Evolutionary conservation across 23 tunicate genomes (phyloP).

Genomic region (Aplidium turbinatum): DNA sequence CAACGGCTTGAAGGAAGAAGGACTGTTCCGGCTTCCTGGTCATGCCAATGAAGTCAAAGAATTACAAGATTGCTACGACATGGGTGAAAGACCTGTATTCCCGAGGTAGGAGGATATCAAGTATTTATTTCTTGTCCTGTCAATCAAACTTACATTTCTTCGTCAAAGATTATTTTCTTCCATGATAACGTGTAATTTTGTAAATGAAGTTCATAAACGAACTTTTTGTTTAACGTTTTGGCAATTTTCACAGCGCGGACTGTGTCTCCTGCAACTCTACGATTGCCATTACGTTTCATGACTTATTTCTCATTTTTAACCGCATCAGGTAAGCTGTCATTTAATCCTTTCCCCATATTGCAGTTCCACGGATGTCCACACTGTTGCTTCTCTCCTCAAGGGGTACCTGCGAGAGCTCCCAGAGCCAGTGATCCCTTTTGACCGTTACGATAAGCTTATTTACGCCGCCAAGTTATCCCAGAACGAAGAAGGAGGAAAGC

Average conservation of each 20-base stretch:
- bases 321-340: too few relatives aligned
- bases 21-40: slow-evolving; percentile 88
- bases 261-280: too few relatives aligned
- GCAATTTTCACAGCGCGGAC: too few relatives aligned
- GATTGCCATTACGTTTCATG: too few relatives aligned
- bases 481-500: slow-evolving; percentile 4
- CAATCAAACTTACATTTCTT: too few relatives aligned
- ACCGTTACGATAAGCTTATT: slow-evolving; percentile 60
- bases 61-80: slow-evolving; percentile 86
- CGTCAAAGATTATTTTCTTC: too few relatives aligned
- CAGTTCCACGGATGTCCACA: slow-evolving; percentile 90
- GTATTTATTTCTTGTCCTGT: too few relatives aligned
- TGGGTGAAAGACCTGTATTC: slow-evolving; percentile 80
- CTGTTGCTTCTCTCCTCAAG: slow-evolving; percentile 85
- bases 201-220: too few relatives aligned
- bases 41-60: slow-evolving; percentile 86
- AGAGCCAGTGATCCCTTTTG: slow-evolving; percentile 85
- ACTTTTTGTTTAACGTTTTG: too few relatives aligned
- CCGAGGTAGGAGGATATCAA: slow-evolving; percentile 32
- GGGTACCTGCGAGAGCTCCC: slow-evolving; percentile 84
- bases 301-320: too few relatives aligned
- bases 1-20: slow-evolving; percentile 75
- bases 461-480: slow-evolving; percentile 51
- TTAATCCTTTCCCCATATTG: neutral
- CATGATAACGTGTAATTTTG: too few relatives aligned